Conservation (phyloP, 2,888 invertebrate genomes). For the Coelogynopora nodosa region DNA sequence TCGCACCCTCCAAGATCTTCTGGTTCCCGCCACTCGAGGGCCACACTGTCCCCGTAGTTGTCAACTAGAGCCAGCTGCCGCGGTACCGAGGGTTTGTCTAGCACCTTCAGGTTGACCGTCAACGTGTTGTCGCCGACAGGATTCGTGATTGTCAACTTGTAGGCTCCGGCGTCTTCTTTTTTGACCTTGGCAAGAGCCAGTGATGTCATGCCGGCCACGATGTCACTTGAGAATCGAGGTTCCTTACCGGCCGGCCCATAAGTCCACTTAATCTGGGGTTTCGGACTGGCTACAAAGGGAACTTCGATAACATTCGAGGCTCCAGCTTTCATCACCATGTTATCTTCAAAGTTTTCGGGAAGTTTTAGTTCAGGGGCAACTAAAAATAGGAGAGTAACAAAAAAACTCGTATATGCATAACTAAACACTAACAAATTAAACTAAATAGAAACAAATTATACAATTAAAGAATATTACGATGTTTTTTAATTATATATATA, state of each 20-base stretch:
- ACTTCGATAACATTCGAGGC: conserved; percentile 50
- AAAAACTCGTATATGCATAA: no score
- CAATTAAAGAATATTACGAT: no score
- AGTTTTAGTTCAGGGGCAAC: conserved; percentile 37
- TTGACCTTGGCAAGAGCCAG: conserved; percentile 49
- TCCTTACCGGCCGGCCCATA: neutral
- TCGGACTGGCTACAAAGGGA: conserved; percentile 50
- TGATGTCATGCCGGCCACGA: conserved; percentile 50
- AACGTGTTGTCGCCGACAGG: conserved; percentile 35
- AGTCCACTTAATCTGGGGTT: conserved; percentile 51
- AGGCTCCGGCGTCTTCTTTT: conserved; percentile 48
- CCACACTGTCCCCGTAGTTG: conserved; percentile 38
- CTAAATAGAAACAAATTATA: no score
- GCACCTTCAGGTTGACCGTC: conserved; percentile 39
- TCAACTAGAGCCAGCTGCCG: conserved; percentile 54
- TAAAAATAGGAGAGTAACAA: conserved; percentile 24
- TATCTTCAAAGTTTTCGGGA: conserved; percentile 38
- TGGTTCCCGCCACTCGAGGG: conserved; percentile 38
- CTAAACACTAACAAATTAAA: no score
- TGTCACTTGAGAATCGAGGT: conserved; percentile 46
- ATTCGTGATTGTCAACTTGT: conserved; percentile 41
- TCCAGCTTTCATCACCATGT: conserved; percentile 49
- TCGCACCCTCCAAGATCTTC: conserved; percentile 22
- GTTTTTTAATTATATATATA: no score
- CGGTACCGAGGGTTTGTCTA: conserved; percentile 58